These are phyloP conservation scores for Semicossyphus pulcher DNA, from an alignment of 2,113 vertebrate species.

Conservation along the genomic window DNA sequence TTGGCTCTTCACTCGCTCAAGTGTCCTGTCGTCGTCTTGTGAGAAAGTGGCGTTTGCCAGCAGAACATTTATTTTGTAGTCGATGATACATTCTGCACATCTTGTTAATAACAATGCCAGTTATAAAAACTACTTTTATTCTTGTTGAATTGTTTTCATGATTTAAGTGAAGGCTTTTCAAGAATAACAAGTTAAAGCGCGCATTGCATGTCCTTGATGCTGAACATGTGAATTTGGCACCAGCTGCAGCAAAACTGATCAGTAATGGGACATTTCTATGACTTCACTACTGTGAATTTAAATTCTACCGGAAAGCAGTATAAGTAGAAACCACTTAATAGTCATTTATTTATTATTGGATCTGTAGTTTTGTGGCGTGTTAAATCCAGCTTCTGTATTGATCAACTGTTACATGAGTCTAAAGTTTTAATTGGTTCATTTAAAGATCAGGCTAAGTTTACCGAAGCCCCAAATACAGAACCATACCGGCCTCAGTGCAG, in stretches of 20 bases:
- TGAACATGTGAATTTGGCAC: slow-evolving; percentile 76
- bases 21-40: slow-evolving; percentile 54
- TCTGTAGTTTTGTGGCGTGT: neutral
- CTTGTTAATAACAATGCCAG: slow-evolving; percentile 62
- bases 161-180: slow-evolving; percentile 66
- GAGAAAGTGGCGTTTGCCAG: slow-evolving; percentile 35
- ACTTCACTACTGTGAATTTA: slow-evolving; percentile 12
- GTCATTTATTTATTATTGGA: neutral
- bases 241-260: slow-evolving; percentile 89
- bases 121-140: slow-evolving; percentile 40
- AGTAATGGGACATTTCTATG: slow-evolving; percentile 66
- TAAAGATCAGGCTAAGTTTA: slow-evolving; percentile 16
- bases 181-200: slow-evolving; percentile 72
- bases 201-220: slow-evolving; percentile 78
- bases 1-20: slow-evolving; percentile 69
- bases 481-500: slow-evolving; percentile 38
- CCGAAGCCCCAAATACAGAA: slow-evolving; percentile 10
- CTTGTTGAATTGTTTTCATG: slow-evolving; percentile 55
- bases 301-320: slow-evolving; percentile 19
- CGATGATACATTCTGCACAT: slow-evolving; percentile 50
- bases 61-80: slow-evolving; percentile 25
- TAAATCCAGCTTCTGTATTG: slow-evolving; percentile 8
- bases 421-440: slow-evolving; percentile 1
- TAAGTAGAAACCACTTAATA: neutral
- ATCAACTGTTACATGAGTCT: neutral